phyloP scores from a whole-genome alignment of 2,797 vertebrate genomes.

The Molossus alvarezi region DNA sequence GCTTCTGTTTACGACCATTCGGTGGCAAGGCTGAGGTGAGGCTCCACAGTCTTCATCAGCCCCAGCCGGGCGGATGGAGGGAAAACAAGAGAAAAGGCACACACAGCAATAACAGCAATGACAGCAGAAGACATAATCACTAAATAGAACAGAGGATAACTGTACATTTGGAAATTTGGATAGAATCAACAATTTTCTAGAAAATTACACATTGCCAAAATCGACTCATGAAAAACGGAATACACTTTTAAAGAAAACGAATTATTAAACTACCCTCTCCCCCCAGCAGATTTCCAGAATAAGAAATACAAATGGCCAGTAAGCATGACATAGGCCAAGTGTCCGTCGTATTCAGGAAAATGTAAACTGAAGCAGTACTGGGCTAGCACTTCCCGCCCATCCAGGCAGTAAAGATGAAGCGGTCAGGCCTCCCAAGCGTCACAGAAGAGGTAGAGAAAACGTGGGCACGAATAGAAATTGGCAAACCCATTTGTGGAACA shows the following conservation, averaged over 20 bases:
- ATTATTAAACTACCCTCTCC: background rate
- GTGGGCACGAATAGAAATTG: background rate
- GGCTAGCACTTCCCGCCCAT: background rate
- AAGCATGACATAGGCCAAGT: background rate
- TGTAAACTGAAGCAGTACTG: background rate
- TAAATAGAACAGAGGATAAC: background rate
- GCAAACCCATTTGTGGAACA: background rate
- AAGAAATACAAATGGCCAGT: background rate
- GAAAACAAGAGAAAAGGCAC: background rate
- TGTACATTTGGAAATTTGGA: background rate
- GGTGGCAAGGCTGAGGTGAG: background rate
- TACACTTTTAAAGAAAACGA: background rate
- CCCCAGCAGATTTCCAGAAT: background rate
- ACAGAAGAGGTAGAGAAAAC: too few relatives aligned
- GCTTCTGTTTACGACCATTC: background rate
- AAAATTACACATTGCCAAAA: background rate
- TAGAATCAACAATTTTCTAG: background rate
- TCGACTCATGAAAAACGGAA: background rate
- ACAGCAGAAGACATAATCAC: background rate
- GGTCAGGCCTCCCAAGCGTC: too few relatives aligned
- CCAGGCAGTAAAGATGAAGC: background rate
- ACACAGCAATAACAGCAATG: background rate
- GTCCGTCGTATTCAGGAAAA: background rate
- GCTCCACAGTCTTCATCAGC: background rate
- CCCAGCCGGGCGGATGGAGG: background rate